Percentiles rank a stretch among this genome's conserved stretches.
phyloP scores from a whole-genome alignment of 2,113 vertebrate species.

The Bombycilla garrulus region DNA sequence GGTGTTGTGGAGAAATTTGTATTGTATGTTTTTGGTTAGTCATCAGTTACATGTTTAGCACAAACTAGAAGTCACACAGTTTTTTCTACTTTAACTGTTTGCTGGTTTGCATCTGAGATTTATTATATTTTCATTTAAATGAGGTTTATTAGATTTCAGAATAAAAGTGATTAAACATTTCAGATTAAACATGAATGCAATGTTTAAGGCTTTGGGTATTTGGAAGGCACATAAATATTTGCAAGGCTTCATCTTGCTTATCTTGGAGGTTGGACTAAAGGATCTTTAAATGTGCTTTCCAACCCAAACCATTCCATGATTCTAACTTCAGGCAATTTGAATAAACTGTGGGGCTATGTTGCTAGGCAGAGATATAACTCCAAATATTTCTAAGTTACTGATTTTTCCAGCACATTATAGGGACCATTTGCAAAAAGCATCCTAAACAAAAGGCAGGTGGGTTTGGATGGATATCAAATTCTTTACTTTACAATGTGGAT shows the following conservation, averaged over 20 bases:
- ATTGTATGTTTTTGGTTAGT: neutral
- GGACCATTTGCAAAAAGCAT: neutral
- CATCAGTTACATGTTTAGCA: neutral
- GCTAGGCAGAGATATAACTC: neutral
- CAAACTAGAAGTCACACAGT: neutral
- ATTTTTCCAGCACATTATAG: neutral
- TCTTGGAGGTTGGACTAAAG: neutral
- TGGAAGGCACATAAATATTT: neutral
- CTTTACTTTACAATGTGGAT: neutral
- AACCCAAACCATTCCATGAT: neutral
- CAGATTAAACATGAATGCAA: neutral
- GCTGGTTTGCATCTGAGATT: neutral
- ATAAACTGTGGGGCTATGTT: rapidly evolving
- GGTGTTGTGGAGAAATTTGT: neutral
- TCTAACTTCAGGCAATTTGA: neutral
- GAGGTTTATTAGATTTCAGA: neutral
- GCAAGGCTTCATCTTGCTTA: neutral
- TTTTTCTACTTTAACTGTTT: neutral
- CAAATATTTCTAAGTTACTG: neutral
- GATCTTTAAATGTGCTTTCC: neutral
- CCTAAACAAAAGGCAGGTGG: neutral
- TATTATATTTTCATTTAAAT: too few relatives aligned
- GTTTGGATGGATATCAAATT: neutral
- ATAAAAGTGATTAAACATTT: rapidly evolving
- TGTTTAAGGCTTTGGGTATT: neutral